Percentiles rank a stretch among this genome's conserved stretches.
Conservation (phyloP, 1,140 invertebrate genomes). For the Drosophila chauvacae region DNA sequence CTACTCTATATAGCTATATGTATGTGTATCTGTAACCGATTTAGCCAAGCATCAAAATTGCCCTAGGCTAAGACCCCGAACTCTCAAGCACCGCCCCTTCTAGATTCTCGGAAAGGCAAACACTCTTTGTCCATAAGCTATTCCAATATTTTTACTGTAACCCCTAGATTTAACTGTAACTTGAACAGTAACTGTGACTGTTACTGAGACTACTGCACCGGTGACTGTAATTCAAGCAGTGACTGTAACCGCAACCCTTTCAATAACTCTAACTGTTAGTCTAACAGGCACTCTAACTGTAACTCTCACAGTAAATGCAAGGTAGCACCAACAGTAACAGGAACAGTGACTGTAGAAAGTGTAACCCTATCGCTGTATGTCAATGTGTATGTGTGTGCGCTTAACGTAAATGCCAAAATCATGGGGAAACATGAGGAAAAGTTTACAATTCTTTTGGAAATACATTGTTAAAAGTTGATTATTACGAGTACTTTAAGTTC, state of each 20-base stretch:
- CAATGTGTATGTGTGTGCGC: conserved; percentile 68
- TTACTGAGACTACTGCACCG: neutral
- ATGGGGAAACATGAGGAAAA: conserved; percentile 20
- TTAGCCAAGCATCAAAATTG: conserved; percentile 70
- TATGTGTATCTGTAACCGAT: conserved; percentile 75
- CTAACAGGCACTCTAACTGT: conserved; percentile 36
- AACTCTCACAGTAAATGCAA: neutral
- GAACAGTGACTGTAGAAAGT: conserved; percentile 32
- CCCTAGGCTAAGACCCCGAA: conserved; percentile 40
- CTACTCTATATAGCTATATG: conserved; percentile 62
- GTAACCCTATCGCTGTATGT: conserved; percentile 61
- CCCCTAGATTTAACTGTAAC: conserved; percentile 18
- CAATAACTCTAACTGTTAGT: neutral
- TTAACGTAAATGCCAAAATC: conserved; percentile 64
- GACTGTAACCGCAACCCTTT: no score
- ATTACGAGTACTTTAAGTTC: conserved; percentile 73
- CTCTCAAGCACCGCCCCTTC: conserved; percentile 5
- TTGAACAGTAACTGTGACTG: conserved; percentile 29
- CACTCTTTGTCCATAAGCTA: conserved; percentile 37
- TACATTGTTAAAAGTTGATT: conserved; percentile 63
- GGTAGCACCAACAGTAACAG: neutral
- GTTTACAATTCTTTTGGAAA: conserved; percentile 36
- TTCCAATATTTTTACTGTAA: conserved; percentile 49
- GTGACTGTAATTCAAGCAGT: no score
- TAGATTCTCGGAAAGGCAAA: neutral